These are phyloP conservation scores for Hymenopus coronatus DNA, from an alignment of 2,888 invertebrate genomes.

Conservation along the genomic window DNA sequence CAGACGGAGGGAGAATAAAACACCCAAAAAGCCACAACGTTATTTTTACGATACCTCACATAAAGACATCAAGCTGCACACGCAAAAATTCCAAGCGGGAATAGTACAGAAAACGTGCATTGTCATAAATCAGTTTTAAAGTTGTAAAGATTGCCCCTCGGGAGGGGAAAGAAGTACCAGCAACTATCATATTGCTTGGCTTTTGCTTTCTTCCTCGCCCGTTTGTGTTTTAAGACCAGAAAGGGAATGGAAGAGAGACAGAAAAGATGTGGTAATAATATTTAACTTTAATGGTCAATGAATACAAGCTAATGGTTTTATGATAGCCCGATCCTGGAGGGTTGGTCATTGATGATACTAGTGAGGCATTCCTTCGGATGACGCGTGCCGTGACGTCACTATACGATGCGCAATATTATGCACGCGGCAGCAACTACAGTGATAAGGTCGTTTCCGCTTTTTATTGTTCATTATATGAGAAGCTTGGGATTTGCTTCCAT, in stretches of 20 bases:
- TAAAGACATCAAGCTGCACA: background rate
- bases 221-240: slow-evolving; percentile 3
- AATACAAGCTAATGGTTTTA: slow-evolving; percentile 18
- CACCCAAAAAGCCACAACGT: slow-evolving; percentile 9
- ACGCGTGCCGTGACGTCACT: slow-evolving; percentile 4
- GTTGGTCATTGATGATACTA: slow-evolving; percentile 15
- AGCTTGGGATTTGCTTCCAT: background rate
- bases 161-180: background rate
- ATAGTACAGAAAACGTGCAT: background rate
- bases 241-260: background rate
- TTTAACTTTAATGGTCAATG: slow-evolving; percentile 19
- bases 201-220: background rate
- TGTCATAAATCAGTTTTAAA: slow-evolving; percentile 14
- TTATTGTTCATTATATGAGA: background rate
- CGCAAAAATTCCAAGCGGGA: slow-evolving; percentile 12
- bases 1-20: background rate
- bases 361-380: background rate
- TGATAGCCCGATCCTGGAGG: slow-evolving; percentile 9
- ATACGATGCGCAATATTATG: background rate
- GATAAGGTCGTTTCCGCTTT: background rate
- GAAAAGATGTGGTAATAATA: slow-evolving; percentile 10
- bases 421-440: background rate
- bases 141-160: background rate
- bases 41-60: slow-evolving; percentile 15
- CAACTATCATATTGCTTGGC: background rate